A percentile compares a stretch with the other conserved stretches of the same genome.
Evolutionary conservation across 64 coral and sea anemone genomes (phyloP).

Genomic region (Porites australiensis): DNA sequence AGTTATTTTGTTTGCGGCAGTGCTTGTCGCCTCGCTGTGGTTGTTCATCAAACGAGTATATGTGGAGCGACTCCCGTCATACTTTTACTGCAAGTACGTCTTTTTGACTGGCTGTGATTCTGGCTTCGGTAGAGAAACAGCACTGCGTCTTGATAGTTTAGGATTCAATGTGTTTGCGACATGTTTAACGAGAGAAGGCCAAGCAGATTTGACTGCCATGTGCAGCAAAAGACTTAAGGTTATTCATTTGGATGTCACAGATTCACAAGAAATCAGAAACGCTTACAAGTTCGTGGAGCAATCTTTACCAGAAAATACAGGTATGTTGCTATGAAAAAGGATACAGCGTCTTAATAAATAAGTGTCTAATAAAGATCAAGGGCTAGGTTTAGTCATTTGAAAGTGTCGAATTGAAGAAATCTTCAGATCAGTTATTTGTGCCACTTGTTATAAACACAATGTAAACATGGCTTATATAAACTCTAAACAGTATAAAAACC

Average conservation of each 20-base stretch:
- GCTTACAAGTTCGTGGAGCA: constrained; percentile 11
- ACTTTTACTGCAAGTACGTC: constrained; percentile 46
- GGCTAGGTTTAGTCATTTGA: too few species aligned
- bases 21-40: background rate
- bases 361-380: too few species aligned
- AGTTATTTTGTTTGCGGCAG: background rate
- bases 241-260: constrained; percentile 65
- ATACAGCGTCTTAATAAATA: too few species aligned
- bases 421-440: background rate
- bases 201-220: background rate
- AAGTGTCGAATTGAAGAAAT: background rate
- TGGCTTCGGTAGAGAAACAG: constrained; percentile 62
- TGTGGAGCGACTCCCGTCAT: background rate
- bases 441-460: background rate
- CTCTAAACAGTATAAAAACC: background rate
- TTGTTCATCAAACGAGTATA: constrained; percentile 9
- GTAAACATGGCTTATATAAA: background rate
- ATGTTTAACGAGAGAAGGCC: constrained; percentile 58
- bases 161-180: constrained; percentile 74
- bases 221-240: constrained; percentile 38
- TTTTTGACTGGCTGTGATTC: constrained; percentile 66
- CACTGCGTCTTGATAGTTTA: constrained; percentile 42
- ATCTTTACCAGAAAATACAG: constrained; percentile 28
- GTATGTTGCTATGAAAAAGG: background rate
- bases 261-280: constrained; percentile 31